Percentiles rank a stretch among this genome's conserved stretches.
Conservation (phyloP, 2,113 vertebrate species). For the Hyperoodon ampullatus region DNA sequence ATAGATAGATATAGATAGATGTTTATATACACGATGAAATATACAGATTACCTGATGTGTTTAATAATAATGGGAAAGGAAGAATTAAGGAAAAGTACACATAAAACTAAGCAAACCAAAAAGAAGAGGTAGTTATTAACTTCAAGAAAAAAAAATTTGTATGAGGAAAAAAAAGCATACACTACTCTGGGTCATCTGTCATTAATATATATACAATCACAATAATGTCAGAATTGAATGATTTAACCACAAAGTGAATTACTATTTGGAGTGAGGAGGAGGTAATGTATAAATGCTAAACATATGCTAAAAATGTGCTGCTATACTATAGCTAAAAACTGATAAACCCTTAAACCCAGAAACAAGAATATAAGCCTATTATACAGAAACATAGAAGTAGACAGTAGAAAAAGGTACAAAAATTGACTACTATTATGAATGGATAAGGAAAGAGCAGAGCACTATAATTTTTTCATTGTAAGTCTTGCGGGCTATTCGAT, state of each 20-base stretch:
- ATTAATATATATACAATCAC: neutral
- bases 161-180: neutral
- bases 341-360: conserved; percentile 22
- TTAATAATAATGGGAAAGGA: neutral
- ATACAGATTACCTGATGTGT: neutral
- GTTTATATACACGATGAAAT: neutral
- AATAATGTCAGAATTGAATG: neutral
- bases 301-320: neutral
- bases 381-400: neutral
- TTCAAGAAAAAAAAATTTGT: conserved; percentile 11
- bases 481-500: neutral
- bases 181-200: neutral
- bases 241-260: neutral
- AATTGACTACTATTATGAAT: neutral
- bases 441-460: neutral
- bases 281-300: neutral
- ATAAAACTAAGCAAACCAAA: conserved; percentile 27
- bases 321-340: neutral
- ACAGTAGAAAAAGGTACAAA: neutral
- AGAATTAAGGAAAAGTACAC: neutral
- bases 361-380: neutral
- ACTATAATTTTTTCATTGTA: neutral
- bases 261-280: neutral
- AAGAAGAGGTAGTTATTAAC: neutral
- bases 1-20: neutral